These are phyloP conservation scores for Mamestra brassicae DNA, from an alignment of 2,888 invertebrate genomes.

Conservation along the genomic window DNA sequence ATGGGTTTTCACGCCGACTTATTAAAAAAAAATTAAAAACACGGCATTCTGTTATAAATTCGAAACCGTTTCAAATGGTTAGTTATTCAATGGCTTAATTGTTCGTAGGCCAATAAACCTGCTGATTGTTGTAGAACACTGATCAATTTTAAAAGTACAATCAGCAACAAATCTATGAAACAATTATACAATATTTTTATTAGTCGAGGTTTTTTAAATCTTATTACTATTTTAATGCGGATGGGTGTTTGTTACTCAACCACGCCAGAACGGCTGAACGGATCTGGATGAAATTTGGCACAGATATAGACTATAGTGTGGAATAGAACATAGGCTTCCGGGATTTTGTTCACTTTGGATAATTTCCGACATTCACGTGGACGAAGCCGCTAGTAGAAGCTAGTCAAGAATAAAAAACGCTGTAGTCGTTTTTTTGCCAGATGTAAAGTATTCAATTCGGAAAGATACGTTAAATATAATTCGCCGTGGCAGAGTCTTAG, in stretches of 20 bases:
- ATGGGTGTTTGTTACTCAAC: no score
- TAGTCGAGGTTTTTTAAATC: neutral
- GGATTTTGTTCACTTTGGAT: no score
- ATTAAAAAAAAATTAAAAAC: conserved; percentile 26
- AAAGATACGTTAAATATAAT: conserved; percentile 5
- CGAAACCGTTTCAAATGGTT: conserved; percentile 51
- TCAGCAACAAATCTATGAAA: neutral
- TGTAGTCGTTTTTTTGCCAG: no score
- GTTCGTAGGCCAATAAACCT: conserved; percentile 35
- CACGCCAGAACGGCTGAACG: no score
- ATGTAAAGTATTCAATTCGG: neutral
- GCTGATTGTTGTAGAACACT: conserved; percentile 35
- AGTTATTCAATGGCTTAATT: conserved; percentile 52
- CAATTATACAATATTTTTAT: neutral
- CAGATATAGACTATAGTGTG: no score
- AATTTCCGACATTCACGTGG: no score
- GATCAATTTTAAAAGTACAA: conserved; percentile 12
- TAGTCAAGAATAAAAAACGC: no score
- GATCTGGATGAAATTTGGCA: no score
- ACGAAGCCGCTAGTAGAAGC: no score
- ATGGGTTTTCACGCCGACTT: conserved; percentile 39
- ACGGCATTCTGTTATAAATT: conserved; percentile 46
- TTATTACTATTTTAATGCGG: no score
- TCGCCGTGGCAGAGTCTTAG: conserved; percentile 15
- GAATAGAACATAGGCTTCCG: no score